These are phyloP conservation scores for Helicoverpa armigera DNA, from an alignment of 1,140 invertebrate genomes.

Conservation along the genomic window DNA sequence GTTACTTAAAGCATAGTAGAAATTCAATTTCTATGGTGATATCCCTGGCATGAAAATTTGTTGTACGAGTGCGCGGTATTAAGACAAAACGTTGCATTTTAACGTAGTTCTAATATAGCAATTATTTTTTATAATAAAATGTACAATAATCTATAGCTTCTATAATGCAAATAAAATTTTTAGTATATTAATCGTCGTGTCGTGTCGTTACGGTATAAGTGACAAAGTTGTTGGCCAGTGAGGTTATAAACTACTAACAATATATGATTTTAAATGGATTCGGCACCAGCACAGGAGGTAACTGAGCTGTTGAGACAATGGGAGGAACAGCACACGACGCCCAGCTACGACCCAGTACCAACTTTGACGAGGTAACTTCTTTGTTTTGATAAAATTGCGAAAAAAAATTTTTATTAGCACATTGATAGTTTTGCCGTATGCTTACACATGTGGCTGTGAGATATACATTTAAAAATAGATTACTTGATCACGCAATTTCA, in stretches of 20 bases:
- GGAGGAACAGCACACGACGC: slow-evolving; percentile 90
- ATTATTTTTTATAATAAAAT: slow-evolving; percentile 53
- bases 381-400: slow-evolving; percentile 49
- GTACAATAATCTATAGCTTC: slow-evolving; percentile 52
- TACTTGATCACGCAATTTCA: background rate
- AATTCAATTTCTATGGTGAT: slow-evolving; percentile 20
- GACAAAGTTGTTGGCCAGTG: slow-evolving; percentile 56
- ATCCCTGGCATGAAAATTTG: slow-evolving; percentile 51
- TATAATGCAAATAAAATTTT: slow-evolving; percentile 17
- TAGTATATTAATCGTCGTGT: slow-evolving; percentile 15
- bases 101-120: slow-evolving; percentile 55
- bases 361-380: slow-evolving; percentile 87
- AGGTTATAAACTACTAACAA: slow-evolving; percentile 69
- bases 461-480: slow-evolving; percentile 28
- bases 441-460: slow-evolving; percentile 7
- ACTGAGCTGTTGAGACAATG: slow-evolving; percentile 90
- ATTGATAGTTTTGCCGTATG: slow-evolving; percentile 48
- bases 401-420: slow-evolving; percentile 58
- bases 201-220: slow-evolving; percentile 13
- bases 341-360: slow-evolving; percentile 91
- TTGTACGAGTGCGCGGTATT: slow-evolving; percentile 55
- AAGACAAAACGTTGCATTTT: slow-evolving; percentile 53
- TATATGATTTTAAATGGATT: slow-evolving; percentile 73
- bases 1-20: background rate
- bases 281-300: slow-evolving; percentile 87